These are phyloP conservation scores for Drosophila helvetica DNA, from an alignment of 2,888 invertebrate genomes.

Conservation along the genomic window DNA sequence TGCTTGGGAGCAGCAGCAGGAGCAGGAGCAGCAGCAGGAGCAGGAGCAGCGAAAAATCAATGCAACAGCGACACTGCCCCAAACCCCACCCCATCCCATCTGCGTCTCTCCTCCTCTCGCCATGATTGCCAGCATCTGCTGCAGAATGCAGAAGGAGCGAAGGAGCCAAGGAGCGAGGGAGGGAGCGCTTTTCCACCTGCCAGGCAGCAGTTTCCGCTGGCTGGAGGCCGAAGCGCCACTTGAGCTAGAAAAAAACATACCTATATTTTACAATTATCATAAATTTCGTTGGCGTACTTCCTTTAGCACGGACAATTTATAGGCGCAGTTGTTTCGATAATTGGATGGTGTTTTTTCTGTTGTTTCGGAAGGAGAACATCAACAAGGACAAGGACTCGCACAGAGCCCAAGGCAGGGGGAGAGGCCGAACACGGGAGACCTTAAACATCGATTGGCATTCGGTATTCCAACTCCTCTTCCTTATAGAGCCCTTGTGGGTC, in stretches of 20 bases:
- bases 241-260: constrained; percentile 2
- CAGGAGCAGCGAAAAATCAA: constrained; percentile 55
- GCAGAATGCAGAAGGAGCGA: constrained; percentile 7
- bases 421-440: no score
- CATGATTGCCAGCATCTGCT: constrained; percentile 10
- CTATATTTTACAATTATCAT: constrained; percentile 49
- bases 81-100: neutral
- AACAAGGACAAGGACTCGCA: neutral
- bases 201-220: neutral
- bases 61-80: constrained; percentile 45
- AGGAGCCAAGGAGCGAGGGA: neutral
- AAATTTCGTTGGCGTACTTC: constrained; percentile 33
- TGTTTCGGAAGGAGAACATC: neutral
- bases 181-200: constrained; percentile 10
- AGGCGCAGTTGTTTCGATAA: constrained; percentile 21
- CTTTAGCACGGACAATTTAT: constrained; percentile 33
- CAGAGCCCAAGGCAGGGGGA: no score
- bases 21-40: constrained; percentile 38
- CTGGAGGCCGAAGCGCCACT: neutral
- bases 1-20: constrained; percentile 37
- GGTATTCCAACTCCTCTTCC: no score
- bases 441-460: no score
- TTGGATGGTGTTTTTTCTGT: constrained; percentile 22
- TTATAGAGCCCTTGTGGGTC: no score
- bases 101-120: neutral